Percentiles rank a stretch among this genome's conserved stretches.
Conservation (phyloP, 2,113 vertebrate species). For the Loxodonta africana region DNA sequence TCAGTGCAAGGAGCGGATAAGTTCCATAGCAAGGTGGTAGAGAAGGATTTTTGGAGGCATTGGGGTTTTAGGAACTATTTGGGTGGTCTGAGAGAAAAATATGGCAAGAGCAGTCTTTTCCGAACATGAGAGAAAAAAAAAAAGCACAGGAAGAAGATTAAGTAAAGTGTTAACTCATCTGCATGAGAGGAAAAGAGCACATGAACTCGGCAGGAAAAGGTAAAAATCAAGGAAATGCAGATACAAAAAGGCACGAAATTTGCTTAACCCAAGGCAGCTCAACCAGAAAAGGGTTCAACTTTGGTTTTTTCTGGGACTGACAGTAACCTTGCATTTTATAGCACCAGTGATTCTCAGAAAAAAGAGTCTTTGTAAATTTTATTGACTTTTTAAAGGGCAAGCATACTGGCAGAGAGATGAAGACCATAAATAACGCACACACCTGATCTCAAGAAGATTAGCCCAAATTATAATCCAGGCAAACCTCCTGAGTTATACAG, state of each 20-base stretch:
- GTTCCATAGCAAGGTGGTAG: background rate
- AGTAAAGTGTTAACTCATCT: conserved; percentile 7
- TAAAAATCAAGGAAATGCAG: background rate
- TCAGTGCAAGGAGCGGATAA: background rate
- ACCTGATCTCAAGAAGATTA: conserved; percentile 26
- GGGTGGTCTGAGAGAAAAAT: background rate
- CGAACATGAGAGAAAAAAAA: background rate
- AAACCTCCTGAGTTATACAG: background rate
- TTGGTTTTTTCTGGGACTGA: background rate
- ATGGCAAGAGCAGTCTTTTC: background rate
- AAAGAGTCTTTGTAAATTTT: background rate
- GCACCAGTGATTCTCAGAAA: background rate
- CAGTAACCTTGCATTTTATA: background rate
- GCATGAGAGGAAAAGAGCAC: background rate
- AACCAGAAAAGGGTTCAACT: background rate
- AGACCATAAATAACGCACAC: background rate
- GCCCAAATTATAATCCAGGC: conserved; percentile 17
- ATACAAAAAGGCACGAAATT: background rate
- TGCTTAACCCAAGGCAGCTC: background rate
- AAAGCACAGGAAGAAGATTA: background rate
- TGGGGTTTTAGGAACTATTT: background rate
- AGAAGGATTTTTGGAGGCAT: background rate
- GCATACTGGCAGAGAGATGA: background rate
- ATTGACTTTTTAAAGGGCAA: conserved; percentile 33
- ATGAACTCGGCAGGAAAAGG: background rate